Conservation (phyloP, 2,797 vertebrate genomes). For the Delichon dasypus region DNA sequence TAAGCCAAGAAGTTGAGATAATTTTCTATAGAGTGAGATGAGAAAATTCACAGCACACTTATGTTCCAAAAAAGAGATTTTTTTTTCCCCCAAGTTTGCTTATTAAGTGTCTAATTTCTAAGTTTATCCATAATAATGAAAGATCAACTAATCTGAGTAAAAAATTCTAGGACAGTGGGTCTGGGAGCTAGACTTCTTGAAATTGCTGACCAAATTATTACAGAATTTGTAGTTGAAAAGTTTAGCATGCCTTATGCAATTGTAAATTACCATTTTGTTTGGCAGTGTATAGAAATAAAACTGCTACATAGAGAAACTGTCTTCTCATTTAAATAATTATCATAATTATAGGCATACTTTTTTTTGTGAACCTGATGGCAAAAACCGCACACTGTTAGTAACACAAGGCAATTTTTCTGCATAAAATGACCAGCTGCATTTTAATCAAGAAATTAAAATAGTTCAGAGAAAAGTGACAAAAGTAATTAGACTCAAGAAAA, state of each 20-base stretch:
- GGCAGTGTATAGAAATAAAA: slow-evolving; percentile 8
- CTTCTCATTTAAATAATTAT: slow-evolving; percentile 28
- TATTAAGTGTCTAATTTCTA: slow-evolving; percentile 14
- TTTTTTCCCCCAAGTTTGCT: not conserved
- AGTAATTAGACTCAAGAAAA: not conserved
- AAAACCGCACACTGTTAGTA: not conserved
- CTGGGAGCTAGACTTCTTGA: slow-evolving; percentile 25
- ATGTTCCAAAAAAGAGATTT: not conserved
- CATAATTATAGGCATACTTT: slow-evolving; percentile 3
- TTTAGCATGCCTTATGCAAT: not conserved
- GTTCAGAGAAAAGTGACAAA: slow-evolving; percentile 6
- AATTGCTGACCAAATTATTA: not conserved
- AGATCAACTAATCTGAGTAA: not conserved
- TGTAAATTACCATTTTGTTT: slow-evolving; percentile 25
- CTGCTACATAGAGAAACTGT: not conserved
- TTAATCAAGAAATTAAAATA: slow-evolving; percentile 13
- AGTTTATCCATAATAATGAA: slow-evolving; percentile 5
- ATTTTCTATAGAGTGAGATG: not conserved
- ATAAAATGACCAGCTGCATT: not conserved
- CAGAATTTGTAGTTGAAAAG: not conserved
- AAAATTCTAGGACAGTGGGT: not conserved
- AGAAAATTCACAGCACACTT: not conserved
- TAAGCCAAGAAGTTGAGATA: not conserved
- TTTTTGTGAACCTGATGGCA: not conserved
- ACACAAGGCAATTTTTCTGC: not conserved